Evolutionary conservation across 1,140 invertebrate genomes (phyloP).

Genomic region (Cotesia chilonis): DNA sequence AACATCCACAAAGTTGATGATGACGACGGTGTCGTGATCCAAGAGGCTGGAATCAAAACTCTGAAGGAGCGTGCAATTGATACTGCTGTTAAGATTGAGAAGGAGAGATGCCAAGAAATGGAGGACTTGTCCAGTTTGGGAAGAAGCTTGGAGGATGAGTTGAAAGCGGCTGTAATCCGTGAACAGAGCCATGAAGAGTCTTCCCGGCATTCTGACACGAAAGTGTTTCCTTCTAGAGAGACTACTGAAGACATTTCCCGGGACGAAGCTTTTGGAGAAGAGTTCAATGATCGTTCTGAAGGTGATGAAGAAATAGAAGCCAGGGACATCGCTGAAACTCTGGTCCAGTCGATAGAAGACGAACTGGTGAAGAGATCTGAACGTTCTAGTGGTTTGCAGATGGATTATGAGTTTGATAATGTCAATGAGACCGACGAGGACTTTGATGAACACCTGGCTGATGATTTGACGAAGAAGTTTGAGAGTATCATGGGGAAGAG

Average conservation of each 20-base stretch:
- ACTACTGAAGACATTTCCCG: conserved; percentile 21
- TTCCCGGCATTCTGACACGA: conserved; percentile 11
- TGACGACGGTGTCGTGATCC: conserved; percentile 46
- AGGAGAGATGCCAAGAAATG: conserved; percentile 39
- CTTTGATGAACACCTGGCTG: conserved; percentile 54
- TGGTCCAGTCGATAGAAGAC: conserved; percentile 58
- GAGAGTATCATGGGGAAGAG: conserved; percentile 51
- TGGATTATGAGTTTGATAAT: conserved; percentile 35
- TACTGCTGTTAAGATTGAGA: conserved; percentile 50
- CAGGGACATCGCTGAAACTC: conserved; percentile 52
- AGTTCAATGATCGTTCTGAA: conserved; percentile 42
- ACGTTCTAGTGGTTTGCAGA: conserved; percentile 38
- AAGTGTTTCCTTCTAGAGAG: conserved; percentile 26
- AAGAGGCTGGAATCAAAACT: conserved; percentile 44
- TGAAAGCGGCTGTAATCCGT: conserved; percentile 37
- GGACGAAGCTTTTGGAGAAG: conserved; percentile 7
- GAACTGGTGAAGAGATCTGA: conserved; percentile 55
- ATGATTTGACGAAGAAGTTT: conserved; percentile 58
- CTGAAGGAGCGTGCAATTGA: conserved; percentile 50
- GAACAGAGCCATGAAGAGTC: conserved; percentile 48
- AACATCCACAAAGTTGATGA: conserved; percentile 47
- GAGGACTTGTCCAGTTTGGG: conserved; percentile 26
- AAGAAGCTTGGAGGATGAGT: conserved; percentile 36
- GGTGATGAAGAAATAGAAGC: conserved; percentile 48
- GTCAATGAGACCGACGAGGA: conserved; percentile 43